A percentile compares a stretch with the other conserved stretches of the same genome.
Evolutionary conservation across 2,113 vertebrate genomes (phyloP).

Genomic region (Aegotheles bennettii): DNA sequence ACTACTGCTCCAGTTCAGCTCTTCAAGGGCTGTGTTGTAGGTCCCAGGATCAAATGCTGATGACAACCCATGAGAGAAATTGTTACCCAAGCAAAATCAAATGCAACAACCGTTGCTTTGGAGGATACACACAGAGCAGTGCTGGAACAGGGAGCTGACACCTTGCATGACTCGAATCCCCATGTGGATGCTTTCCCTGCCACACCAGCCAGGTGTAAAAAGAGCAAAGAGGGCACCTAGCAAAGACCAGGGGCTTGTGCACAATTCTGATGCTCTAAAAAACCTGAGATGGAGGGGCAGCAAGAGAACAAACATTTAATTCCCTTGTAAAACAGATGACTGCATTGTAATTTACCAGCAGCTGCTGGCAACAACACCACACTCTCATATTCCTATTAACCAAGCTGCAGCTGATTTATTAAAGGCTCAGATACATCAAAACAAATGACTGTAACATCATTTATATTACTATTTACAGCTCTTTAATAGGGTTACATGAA

Average conservation of each 20-base stretch:
- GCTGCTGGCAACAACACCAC: constrained; percentile 71
- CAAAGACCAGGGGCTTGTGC: not conserved
- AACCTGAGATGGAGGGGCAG: not conserved
- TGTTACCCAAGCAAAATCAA: constrained; percentile 14
- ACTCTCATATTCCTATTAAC: constrained; percentile 78
- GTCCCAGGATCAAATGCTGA: not conserved
- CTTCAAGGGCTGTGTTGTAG: not conserved
- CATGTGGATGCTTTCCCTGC: not conserved
- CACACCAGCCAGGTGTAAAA: not conserved
- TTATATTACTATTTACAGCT: constrained; percentile 78
- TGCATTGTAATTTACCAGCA: constrained; percentile 79
- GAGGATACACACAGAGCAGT: not conserved
- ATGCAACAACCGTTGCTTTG: not conserved
- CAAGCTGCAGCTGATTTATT: constrained; percentile 78
- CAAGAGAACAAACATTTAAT: constrained; percentile 76
- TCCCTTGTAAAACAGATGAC: constrained; percentile 79
- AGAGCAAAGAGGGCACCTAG: not conserved
- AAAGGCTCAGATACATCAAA: constrained; percentile 78
- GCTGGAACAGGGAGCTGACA: not conserved
- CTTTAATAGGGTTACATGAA: constrained; percentile 73
- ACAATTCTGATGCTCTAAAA: constrained; percentile 49
- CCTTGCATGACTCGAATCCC: not conserved
- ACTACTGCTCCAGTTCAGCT: not conserved
- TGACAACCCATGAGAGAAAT: not conserved
- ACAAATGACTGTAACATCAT: constrained; percentile 81